Evolutionary conservation across 1,140 invertebrate species (phyloP), one percentile per base, ranked within the genome.

Genomic region (Gonatopus flavifemur): DNA sequence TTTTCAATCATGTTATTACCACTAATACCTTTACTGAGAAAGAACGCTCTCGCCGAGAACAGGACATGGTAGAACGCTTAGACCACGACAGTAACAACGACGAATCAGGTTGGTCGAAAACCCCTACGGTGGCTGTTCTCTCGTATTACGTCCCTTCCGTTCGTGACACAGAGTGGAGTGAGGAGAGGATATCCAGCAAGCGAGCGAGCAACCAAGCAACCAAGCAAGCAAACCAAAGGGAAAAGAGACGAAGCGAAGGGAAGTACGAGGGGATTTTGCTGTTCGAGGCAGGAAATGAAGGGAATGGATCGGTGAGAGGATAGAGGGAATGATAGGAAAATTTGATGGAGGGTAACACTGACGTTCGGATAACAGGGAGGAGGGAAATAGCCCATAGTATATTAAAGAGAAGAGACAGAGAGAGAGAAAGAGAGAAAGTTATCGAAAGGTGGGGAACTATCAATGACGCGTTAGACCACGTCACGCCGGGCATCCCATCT

Each of bases 261-360:
- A 41, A 36, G 49, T n/a, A n/a, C n/a, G 49, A 55, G 50, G 56
- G 50, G 61, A 50, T 40, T n/a, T n/a, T 39, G 50, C 49, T 53
- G 49, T 53, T 38, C 59, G 52, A 56, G 45, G 62, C 70, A 72
- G 71, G 71, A 76, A 77, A 74, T 69, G 60, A 72, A 71, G 60
- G 62, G 60, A 70, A 62, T 60, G 59, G 66, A 58, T 41, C n/a
- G n/a, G n/a, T n/a, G n/a, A n/a, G n/a, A n/a, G 62, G 42, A 13
- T 12, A 31, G 31, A 20, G 35, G 62, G 67, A 64, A 65, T 69
- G 69, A 76, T 74, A 72, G 73, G 74, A 74, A 76, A 76, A 74
- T 74, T 76, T 74, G 72, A 76, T 64, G 68, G 62, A 69, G 69
- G 71, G 69, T 69, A 52, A 49, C 52, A 7, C 24, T 20, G 46